Conservation (phyloP, 2,113 vertebrate species). For the Pygoscelis antarcticus region DNA sequence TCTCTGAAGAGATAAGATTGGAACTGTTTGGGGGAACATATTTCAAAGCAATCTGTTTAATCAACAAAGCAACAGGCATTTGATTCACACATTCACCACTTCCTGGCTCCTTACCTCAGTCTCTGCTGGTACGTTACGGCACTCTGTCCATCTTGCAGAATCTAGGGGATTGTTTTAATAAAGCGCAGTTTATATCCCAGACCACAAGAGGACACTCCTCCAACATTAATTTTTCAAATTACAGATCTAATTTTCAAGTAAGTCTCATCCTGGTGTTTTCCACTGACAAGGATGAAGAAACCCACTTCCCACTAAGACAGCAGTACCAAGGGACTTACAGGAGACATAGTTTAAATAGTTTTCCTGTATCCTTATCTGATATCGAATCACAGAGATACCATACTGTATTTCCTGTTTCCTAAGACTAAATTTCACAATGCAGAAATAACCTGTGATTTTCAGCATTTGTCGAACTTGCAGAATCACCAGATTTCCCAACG, state of each 20-base stretch:
- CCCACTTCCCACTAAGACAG: background rate
- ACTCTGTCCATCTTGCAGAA: slow-evolving; percentile 64
- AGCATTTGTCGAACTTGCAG: background rate
- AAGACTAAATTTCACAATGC: background rate
- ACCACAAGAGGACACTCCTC: slow-evolving; percentile 58
- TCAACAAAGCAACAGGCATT: slow-evolving; percentile 73
- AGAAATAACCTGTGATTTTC: background rate
- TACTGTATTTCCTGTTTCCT: background rate
- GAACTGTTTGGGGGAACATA: slow-evolving; percentile 68
- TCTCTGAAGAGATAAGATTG: slow-evolving; percentile 54
- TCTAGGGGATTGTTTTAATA: slow-evolving; percentile 58
- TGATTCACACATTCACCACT: slow-evolving; percentile 69
- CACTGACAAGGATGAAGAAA: background rate
- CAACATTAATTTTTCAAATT: background rate
- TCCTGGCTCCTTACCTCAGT: slow-evolving; percentile 67
- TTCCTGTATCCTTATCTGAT: background rate
- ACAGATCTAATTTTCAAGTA: background rate
- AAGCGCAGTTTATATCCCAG: slow-evolving; percentile 37
- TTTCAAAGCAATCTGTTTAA: slow-evolving; percentile 73
- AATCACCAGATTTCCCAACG: background rate
- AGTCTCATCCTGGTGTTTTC: background rate
- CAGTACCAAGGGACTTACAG: background rate
- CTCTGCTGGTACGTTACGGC: slow-evolving; percentile 54
- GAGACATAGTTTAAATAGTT: background rate
- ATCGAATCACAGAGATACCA: background rate